A percentile compares a stretch with the other conserved stretches of the same genome.
Evolutionary conservation across 2,797 vertebrate genomes (phyloP).

Genomic region (Masticophis lateralis): DNA sequence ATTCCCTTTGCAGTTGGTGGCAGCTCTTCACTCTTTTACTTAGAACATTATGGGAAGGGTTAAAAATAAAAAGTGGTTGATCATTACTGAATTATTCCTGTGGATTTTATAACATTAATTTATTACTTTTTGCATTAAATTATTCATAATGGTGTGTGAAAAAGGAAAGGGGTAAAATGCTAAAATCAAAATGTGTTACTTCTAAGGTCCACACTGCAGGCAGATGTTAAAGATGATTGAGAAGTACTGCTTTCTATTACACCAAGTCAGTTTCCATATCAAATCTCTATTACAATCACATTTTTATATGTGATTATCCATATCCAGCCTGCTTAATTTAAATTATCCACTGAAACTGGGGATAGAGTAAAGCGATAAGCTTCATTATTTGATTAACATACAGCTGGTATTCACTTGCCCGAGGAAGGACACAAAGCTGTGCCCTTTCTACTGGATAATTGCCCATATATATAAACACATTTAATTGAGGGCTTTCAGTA

Average conservation of each 20-base stretch:
- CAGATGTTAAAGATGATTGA: neutral
- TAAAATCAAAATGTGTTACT: neutral
- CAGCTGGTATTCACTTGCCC: neutral
- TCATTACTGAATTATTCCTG: neutral
- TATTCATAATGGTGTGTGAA: neutral
- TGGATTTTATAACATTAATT: neutral
- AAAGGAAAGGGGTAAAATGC: neutral
- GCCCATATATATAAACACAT: constrained; percentile 2
- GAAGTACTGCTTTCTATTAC: neutral
- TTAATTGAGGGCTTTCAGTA: neutral
- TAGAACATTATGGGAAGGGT: neutral
- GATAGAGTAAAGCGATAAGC: neutral
- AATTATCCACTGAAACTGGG: neutral
- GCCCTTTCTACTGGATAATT: neutral
- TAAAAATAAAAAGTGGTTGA: neutral
- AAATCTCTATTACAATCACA: neutral
- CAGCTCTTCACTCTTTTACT: neutral
- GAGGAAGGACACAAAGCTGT: neutral
- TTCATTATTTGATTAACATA: neutral
- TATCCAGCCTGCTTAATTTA: neutral
- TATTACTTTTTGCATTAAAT: neutral
- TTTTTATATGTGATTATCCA: neutral
- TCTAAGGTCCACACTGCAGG: neutral
- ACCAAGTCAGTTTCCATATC: neutral
- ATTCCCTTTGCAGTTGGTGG: neutral